These are phyloP conservation scores for Alloplasta piceator DNA, from an alignment of 2,888 invertebrate genomes.

Conservation along the genomic window DNA sequence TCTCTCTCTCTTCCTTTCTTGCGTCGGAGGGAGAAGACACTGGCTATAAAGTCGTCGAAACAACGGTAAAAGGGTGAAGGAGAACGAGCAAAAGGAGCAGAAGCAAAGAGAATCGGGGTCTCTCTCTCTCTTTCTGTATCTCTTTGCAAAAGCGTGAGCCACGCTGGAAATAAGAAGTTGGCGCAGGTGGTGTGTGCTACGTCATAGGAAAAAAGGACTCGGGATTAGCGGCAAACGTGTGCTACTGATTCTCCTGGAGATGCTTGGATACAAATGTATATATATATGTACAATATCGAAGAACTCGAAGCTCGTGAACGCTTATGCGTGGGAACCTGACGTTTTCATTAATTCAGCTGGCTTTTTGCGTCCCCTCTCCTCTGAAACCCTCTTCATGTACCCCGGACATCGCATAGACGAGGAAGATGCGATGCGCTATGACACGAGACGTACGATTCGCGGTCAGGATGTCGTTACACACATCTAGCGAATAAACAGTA, in stretches of 20 bases:
- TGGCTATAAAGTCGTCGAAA: conserved; percentile 45
- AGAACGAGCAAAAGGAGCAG: conserved; percentile 52
- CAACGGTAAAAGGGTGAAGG: conserved; percentile 64
- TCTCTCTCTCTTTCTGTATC: conserved; percentile 3
- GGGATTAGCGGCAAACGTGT: conserved; percentile 68
- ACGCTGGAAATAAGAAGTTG: conserved; percentile 63
- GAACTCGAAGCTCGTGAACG: conserved; percentile 48
- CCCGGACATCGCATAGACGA: conserved; percentile 65
- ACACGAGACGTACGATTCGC: conserved; percentile 73
- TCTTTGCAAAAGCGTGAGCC: conserved; percentile 25
- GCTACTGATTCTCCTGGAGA: conserved; percentile 46
- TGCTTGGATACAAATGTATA: background rate
- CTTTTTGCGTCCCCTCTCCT: conserved; percentile 73
- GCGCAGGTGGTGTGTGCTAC: conserved; percentile 66
- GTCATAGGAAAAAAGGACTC: conserved; percentile 65
- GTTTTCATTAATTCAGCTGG: conserved; percentile 80
- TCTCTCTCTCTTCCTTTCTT: conserved; percentile 17
- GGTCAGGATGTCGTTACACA: conserved; percentile 73
- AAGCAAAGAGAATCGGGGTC: conserved; percentile 39
- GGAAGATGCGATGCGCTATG: conserved; percentile 52
- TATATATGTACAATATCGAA: background rate
- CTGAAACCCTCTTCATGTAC: conserved; percentile 24
- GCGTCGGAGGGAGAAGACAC: conserved; percentile 10
- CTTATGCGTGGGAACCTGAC: conserved; percentile 79
- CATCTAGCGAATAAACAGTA: conserved; percentile 24